These are phyloP conservation scores for Thalassoma bifasciatum DNA, from an alignment of 2,113 vertebrate species.

Conservation along the genomic window DNA sequence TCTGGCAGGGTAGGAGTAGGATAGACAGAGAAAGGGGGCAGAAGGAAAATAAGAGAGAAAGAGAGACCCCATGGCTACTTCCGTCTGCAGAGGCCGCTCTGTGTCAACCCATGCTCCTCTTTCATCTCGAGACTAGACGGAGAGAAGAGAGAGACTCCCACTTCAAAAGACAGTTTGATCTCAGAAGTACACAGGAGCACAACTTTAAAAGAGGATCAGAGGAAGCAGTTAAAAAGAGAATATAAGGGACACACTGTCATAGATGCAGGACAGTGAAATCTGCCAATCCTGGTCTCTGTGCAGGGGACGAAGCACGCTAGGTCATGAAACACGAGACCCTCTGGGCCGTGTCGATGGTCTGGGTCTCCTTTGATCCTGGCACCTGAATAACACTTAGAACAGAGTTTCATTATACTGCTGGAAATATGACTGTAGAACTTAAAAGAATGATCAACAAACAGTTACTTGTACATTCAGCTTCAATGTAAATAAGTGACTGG, in stretches of 20 bases:
- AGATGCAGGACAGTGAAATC: constrained; percentile 42
- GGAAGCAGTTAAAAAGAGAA: constrained; percentile 67
- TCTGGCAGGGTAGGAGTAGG: constrained; percentile 40
- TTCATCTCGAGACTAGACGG: constrained; percentile 80
- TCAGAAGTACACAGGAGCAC: constrained; percentile 71
- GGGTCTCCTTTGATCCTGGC: constrained; percentile 49
- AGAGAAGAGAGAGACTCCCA: constrained; percentile 63
- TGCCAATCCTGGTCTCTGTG: constrained; percentile 2
- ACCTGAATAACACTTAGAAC: constrained; percentile 5
- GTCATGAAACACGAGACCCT: constrained; percentile 24
- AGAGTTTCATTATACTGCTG: constrained; percentile 11
- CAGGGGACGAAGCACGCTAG: constrained; percentile 39
- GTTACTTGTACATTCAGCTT: no score
- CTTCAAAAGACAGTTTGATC: constrained; percentile 84
- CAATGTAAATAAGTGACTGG: no score
- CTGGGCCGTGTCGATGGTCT: constrained; percentile 24
- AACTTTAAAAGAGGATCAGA: constrained; percentile 66
- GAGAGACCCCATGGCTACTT: constrained; percentile 61
- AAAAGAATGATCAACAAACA: no score
- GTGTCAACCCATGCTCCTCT: constrained; percentile 67
- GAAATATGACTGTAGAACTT: background rate
- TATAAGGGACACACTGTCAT: constrained; percentile 65
- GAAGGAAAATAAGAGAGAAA: constrained; percentile 12
- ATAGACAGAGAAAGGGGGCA: background rate
- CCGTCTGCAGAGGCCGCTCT: constrained; percentile 71